Percentiles rank a stretch among this genome's conserved stretches.
Conservation (phyloP, 2,797 vertebrate species). For the Alca torda region DNA sequence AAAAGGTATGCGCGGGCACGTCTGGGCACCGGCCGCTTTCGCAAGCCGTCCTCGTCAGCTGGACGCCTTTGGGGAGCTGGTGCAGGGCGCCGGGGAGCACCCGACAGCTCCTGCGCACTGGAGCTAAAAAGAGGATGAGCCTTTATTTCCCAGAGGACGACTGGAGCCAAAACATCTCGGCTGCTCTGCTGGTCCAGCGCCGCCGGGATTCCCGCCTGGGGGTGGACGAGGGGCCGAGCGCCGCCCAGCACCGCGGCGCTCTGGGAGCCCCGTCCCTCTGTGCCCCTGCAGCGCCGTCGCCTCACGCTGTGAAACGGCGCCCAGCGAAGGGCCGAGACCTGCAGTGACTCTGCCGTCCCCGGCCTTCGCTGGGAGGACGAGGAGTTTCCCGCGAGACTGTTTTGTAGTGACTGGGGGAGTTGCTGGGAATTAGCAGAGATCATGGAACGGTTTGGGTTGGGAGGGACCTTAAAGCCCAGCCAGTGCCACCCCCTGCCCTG, state of each 20-base stretch:
- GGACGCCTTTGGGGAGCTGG: not conserved
- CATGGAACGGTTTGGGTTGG: not conserved
- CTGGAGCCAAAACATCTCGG: not conserved
- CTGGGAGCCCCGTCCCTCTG: not conserved
- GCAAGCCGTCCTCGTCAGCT: not conserved
- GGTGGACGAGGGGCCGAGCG: not conserved
- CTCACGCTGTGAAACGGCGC: rapidly evolving
- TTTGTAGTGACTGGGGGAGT: not conserved
- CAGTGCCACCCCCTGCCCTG: not conserved
- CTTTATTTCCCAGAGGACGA: not conserved
- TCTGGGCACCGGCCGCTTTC: not conserved
- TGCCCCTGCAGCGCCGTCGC: rapidly evolving
- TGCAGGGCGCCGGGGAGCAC: not conserved
- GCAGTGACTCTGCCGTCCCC: too few species aligned
- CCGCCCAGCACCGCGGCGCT: rapidly evolving
- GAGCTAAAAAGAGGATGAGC: not conserved
- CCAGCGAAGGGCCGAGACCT: not conserved
- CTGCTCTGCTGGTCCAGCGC: not conserved
- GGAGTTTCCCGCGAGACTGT: not conserved
- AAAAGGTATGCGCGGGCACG: not conserved
- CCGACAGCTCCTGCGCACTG: not conserved
- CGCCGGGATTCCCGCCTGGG: rapidly evolving
- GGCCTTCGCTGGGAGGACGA: not conserved
- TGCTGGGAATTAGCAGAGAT: too few species aligned
- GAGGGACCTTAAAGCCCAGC: not conserved